Evolutionary conservation across 2,888 invertebrate genomes (phyloP), one percentile per base, ranked within the genome.

Genomic region (Rutpela maculata): DNA sequence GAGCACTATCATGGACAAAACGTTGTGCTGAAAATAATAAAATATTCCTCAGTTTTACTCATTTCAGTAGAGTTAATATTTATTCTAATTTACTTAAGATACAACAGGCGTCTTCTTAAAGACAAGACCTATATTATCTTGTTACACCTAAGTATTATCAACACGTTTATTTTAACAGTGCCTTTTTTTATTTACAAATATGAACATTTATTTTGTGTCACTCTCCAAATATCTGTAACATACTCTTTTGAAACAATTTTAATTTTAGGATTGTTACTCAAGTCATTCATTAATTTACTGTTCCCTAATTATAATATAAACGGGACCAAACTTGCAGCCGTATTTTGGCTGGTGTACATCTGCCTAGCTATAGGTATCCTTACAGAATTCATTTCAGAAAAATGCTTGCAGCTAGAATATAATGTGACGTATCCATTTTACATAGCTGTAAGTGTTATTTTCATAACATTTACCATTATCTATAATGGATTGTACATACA

Each of bases 121-220:
- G 65, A 65, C 17, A 38, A 38, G 11, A 43, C 65, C 6, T 17
- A 38, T 7, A 43, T 65, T 10, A 19, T 65, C 2, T 38, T 65
- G 43, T 22, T 70, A 22, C 60, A 70, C 17, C n/a, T 70, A 38
- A 70, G 38, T 57, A 60, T 70, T 38, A 22, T 70, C 1, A 62
- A 22, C 12, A 17, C 59, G n/a, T n/a, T 70, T 10, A 15, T 59
- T 26, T 17, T 70, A 60, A 60, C 26, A 15, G 22, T 50, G 17
- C 50, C 60, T 0, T 43, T 60, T 22, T 18, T 70, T 26, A 12
- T 38, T 11, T 62, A 60, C 26, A 70, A 70, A 62, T 50, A 70
- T 18, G 22, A 60, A 22, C 35, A 70, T 38, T 17, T 65, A 38
- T 10, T n/a, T 60, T 70, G 70, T 10, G 19, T 59, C n/a, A 43